phyloP scores from a whole-genome alignment of 2,888 invertebrate genomes.

The Sinopyrophorus schimmeli region DNA sequence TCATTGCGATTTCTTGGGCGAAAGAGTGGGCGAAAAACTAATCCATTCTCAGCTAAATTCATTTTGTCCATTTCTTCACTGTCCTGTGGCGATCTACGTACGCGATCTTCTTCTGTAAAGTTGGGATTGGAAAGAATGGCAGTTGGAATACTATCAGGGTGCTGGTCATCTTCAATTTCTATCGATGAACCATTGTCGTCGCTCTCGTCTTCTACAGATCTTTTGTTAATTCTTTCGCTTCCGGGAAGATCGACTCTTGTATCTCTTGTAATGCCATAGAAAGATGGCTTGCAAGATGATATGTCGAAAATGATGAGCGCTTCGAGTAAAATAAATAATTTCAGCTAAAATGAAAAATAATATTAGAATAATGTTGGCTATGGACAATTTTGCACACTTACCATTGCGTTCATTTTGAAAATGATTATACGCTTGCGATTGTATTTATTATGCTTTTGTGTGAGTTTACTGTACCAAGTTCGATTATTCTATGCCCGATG shows the following conservation, averaged over 20 bases:
- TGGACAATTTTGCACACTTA: no score
- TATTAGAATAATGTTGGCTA: no score
- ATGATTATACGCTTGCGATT: no score
- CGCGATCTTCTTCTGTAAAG: neutral
- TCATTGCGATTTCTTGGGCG: slow-evolving; percentile 7
- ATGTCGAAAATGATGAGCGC: neutral
- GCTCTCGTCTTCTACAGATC: slow-evolving; percentile 23
- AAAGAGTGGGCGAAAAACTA: slow-evolving; percentile 30
- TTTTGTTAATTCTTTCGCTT: slow-evolving; percentile 33
- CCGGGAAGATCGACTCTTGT: slow-evolving; percentile 27
- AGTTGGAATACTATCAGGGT: neutral
- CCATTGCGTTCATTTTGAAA: no score
- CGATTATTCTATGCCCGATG: no score
- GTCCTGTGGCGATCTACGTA: neutral
- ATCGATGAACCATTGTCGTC: no score
- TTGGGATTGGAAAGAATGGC: no score
- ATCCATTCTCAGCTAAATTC: slow-evolving; percentile 20
- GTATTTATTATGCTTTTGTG: no score
- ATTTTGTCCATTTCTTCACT: slow-evolving; percentile 14
- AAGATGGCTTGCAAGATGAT: slow-evolving; percentile 36
- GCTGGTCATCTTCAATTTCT: no score
- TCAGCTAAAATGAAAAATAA: slow-evolving; percentile 15
- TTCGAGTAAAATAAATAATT: neutral
- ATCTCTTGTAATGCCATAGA: slow-evolving; percentile 33
- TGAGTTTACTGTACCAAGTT: no score